Evolutionary conservation across 2,888 invertebrate genomes (phyloP), one percentile per base, ranked within the genome.

Genomic region (Ophion ellenae): DNA sequence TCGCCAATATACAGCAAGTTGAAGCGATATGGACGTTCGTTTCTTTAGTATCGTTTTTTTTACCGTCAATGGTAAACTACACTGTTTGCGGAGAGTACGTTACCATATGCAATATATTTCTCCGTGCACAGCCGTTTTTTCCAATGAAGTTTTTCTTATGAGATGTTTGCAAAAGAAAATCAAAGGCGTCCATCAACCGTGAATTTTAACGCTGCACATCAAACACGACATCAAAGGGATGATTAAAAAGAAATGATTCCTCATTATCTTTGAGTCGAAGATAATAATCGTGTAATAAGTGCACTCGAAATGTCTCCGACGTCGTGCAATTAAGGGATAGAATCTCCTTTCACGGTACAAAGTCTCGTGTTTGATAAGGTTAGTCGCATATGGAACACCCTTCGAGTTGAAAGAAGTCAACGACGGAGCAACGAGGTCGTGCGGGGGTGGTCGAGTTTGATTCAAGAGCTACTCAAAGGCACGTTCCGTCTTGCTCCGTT

Each of bases 381-480:
- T 66, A 47, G 14, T 11, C 47, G 61, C 47, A 57, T 61, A 75
- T 64, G 45, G 53, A 36, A 63, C 14, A 75, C 20, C 24, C 70
- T 64, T 70, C 17, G 70, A 53, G 45, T 53, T 59, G 24, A 75
- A 45, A 45, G 47, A 36, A 14, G 7, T 20, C 53, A 2, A 17
- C 53, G 17, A 36, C 11, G 36, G 47, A 11, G 40, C 11, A 24
- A 40, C 17, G 40, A 40, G 59, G n/a, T 36, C 17, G 57, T 59
- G 28, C 28, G 45, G 36, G 53, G 61, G 24, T 20, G 14, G n/a
- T 71, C 63, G 45, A 59, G 57, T 74, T 66, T 59, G 40, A 59
- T 81, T 47, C 59, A 28, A 57, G 67, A 74, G 59, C 63, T 75
- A 64, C 47, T 86, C 83, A 83, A 83, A 83, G 74, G n/a, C 36